Percentiles rank a stretch among this genome's conserved stretches.
phyloP scores from a whole-genome alignment of 2,888 invertebrate genomes.

The Caenorhabditis japonica region DNA sequence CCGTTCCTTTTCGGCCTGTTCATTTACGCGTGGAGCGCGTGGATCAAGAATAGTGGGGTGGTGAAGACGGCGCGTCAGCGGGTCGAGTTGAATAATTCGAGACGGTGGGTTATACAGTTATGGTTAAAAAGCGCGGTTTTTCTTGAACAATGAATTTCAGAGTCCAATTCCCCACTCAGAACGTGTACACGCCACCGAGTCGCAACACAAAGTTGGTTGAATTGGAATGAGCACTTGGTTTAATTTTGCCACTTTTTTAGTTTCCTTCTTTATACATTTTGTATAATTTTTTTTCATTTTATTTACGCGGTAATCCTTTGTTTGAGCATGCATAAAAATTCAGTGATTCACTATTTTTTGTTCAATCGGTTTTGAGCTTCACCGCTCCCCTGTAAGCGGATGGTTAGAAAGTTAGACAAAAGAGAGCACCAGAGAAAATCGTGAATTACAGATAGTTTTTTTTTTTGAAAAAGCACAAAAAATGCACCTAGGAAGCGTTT shows the following conservation, averaged over 20 bases:
- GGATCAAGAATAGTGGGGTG: slow-evolving; percentile 67
- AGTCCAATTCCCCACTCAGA: slow-evolving; percentile 60
- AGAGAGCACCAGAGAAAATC: no score
- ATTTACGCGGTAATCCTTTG: no score
- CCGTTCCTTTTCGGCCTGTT: slow-evolving; percentile 70
- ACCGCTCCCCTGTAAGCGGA: no score
- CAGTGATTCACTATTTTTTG: no score
- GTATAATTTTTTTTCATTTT: no score
- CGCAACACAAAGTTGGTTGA: slow-evolving; percentile 60
- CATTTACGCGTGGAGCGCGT: slow-evolving; percentile 72
- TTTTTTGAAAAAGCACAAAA: no score
- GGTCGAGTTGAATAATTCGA: slow-evolving; percentile 69
- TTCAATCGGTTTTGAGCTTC: no score
- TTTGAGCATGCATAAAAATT: no score
- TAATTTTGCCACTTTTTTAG: no score
- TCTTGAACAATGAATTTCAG: slow-evolving; percentile 54
- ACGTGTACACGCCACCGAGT: slow-evolving; percentile 52
- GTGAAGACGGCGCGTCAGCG: slow-evolving; percentile 66
- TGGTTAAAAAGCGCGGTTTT: background rate
- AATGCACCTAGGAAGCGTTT: no score
- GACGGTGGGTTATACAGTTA: slow-evolving; percentile 51
- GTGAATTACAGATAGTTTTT: no score
- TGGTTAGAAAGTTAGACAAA: no score
- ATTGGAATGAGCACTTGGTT: slow-evolving; percentile 33
- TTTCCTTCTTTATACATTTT: slow-evolving; percentile 1